Evolutionary conservation across 92 coral and sea anemone species (phyloP).

Genomic region (Ricordea florida): DNA sequence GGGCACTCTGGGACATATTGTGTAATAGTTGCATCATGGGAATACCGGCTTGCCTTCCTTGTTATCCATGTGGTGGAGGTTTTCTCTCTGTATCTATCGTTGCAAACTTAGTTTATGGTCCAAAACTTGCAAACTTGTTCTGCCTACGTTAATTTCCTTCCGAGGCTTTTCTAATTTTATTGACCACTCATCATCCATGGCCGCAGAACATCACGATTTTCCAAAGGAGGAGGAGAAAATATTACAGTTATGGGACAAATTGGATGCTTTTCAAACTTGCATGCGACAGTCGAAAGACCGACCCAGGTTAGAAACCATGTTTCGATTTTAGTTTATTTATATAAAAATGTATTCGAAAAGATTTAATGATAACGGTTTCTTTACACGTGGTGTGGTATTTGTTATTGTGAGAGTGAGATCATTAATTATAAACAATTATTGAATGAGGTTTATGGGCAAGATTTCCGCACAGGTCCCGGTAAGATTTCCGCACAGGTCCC

Average conservation of each 20-base stretch:
- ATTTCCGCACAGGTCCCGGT: no score
- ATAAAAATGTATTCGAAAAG: no score
- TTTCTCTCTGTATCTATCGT: no score
- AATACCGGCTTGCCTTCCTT: not conserved
- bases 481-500: no score
- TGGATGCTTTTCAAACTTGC: conserved; percentile 95
- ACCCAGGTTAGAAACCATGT: conserved; percentile 80
- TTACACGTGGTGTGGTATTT: no score
- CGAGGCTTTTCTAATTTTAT: conserved; percentile 40
- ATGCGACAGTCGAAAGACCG: conserved; percentile 86
- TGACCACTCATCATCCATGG: conserved; percentile 54
- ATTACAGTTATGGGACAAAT: conserved; percentile 87
- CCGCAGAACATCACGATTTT: conserved; percentile 84
- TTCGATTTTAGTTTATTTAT: not conserved
- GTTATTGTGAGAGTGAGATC: no score
- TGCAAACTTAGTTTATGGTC: not conserved
- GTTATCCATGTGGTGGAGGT: conserved; percentile 7
- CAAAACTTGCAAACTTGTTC: not conserved
- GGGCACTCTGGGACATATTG: conserved; percentile 44
- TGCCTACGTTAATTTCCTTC: not conserved
- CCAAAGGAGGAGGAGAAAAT: conserved; percentile 97
- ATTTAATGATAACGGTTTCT: no score
- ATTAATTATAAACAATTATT: no score
- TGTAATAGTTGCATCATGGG: conserved; percentile 21
- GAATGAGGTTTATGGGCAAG: no score